Percentiles rank a stretch among this genome's conserved stretches.
phyloP scores from a whole-genome alignment of 2,113 vertebrate species.

The Nettapus auritus region DNA sequence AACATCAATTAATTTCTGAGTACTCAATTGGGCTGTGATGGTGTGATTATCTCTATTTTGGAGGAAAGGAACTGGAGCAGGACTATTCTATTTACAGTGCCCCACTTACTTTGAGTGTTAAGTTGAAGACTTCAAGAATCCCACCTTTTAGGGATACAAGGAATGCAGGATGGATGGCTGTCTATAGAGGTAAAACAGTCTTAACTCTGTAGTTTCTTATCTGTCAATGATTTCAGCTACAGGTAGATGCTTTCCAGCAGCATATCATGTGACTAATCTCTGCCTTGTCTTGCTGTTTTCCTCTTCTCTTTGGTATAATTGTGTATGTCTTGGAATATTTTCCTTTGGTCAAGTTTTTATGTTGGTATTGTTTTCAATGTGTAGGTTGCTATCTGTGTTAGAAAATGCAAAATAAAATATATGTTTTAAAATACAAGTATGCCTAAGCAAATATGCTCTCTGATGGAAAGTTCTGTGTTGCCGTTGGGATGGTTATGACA shows the following conservation, averaged over 20 bases:
- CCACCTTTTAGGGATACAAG: not conserved
- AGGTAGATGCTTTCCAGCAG: not conserved
- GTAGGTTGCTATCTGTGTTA: not conserved
- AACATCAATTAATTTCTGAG: not conserved
- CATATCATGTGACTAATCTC: not conserved
- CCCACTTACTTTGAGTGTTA: not conserved
- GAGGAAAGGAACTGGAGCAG: not conserved
- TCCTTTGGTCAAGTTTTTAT: not conserved
- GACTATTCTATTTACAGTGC: not conserved
- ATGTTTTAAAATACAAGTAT: not conserved
- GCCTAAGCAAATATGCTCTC: not conserved
- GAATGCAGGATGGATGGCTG: not conserved
- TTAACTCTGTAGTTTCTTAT: not conserved
- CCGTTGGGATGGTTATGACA: not conserved
- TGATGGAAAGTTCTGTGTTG: not conserved
- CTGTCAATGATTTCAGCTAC: not conserved
- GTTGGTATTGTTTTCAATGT: not conserved
- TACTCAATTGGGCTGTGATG: not conserved
- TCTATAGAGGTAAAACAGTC: too few species aligned
- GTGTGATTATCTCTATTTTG: not conserved
- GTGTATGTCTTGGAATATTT: not conserved
- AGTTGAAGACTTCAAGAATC: not conserved
- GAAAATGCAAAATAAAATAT: not conserved
- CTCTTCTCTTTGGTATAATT: not conserved
- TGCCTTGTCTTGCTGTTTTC: not conserved